phyloP scores from a whole-genome alignment of 1,140 invertebrate genomes.

The Macrocentrus cingulum region DNA sequence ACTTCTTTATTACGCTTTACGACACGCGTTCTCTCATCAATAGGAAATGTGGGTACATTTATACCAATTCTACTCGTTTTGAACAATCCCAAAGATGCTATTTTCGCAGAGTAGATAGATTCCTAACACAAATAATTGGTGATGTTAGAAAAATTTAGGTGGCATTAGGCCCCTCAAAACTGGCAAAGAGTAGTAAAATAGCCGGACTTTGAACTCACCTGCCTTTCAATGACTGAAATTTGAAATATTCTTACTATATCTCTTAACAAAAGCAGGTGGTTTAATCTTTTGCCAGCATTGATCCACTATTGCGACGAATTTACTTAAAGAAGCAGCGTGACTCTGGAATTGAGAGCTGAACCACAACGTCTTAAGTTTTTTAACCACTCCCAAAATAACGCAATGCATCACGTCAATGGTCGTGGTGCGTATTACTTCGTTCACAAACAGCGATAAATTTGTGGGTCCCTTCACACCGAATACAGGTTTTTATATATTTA shows the following conservation, averaged over 20 bases:
- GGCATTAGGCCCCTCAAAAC: conserved; percentile 28
- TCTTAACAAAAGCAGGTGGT: conserved; percentile 31
- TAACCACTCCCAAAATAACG: conserved; percentile 20
- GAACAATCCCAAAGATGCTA: neutral
- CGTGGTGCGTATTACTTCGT: too few species aligned
- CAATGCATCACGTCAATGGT: conserved; percentile 29
- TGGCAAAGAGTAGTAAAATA: conserved; percentile 30
- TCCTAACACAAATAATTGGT: neutral
- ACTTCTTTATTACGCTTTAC: too few species aligned
- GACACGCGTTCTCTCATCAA: too few species aligned
- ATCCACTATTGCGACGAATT: conserved; percentile 14
- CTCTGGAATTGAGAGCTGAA: conserved; percentile 16
- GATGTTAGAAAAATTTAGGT: conserved; percentile 21
- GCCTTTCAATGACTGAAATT: conserved; percentile 33
- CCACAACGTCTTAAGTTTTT: conserved; percentile 19
- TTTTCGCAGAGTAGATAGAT: neutral
- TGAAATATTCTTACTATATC: conserved; percentile 27
- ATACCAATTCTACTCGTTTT: too few species aligned
- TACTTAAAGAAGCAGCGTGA: conserved; percentile 14
- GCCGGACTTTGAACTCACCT: conserved; percentile 26
- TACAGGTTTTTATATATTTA: neutral
- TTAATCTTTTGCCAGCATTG: conserved; percentile 21
- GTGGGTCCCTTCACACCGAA: conserved; percentile 18
- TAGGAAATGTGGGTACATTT: too few species aligned
- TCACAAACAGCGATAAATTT: conserved; percentile 11